Base-by-base conservation (phyloP, 2,888 invertebrate genomes). In the Synergus japonicus region DNA sequence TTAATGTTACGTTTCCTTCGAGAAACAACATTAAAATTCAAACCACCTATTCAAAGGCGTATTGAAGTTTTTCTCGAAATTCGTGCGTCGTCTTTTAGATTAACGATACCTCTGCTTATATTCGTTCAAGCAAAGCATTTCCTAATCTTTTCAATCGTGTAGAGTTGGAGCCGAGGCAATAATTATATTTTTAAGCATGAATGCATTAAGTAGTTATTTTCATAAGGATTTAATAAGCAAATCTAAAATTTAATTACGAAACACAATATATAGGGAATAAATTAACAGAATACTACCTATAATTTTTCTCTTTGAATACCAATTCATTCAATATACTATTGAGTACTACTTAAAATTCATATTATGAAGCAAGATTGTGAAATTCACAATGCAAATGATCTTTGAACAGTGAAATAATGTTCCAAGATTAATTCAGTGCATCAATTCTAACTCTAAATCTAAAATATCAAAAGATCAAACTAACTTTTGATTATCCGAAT, bases 1-100 rank as follows among this genome's bases (percentile, higher is more conserved):
- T 73, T 73, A 73, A 73, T 54, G 73, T 73, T 73, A 58, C 54
- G 73, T 37, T 73, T 73, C 73, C 73, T 73, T 73, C 73, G 54
- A 73, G 54, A 73, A 73, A n/a, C 37, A 54, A 73, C 73, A 73
- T 73, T 73, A 73, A 73, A 73, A 73, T 73, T 73, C 73, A 49
- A 73, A 54, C 37, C 73, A 58, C 73, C 54, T 73, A 73, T 54
- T 37, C 73, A 73, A 18, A 58, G 69, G 49, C 69, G 73, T 73
- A 73, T 73, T 73, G 54, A 73, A 54, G 73, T 37, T 73, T 73
- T 73, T 73, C 73, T 73, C 54, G 54, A 73, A 73, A 73, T 73
- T 73, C 73, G 54, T 73, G 54, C 12, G 49, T 41, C 29, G 54
- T 54, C 54, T 73, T 73, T 73, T 9, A 73, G 54, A 73, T 73